Base-by-base conservation (phyloP, 2,797 vertebrate genomes). In the Pipistrellus kuhlii region DNA sequence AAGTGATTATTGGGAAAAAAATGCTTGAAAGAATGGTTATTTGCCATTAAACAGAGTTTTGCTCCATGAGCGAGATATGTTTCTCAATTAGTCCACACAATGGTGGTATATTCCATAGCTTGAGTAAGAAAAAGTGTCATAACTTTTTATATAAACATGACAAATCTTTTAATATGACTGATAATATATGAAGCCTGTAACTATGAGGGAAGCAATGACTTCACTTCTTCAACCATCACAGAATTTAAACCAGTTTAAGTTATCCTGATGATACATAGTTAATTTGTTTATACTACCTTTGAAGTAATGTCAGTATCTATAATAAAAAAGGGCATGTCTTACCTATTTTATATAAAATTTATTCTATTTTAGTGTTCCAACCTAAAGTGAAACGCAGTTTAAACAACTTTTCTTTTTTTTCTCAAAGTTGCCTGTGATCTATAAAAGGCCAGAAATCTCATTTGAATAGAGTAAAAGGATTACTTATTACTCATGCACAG, bases 401-500 rank as follows among this genome's bases (percentile, higher is more conserved):
- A 64, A 72, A 18, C 3, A 46, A 15, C 32, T 72, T 75, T 51
- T 12, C 48, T 53, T 85, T 88, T 87, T 88, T 21, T 53, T 2
- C 48, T 14, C 55, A 1, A 91, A 97, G 71, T 94, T 96, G 86
- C 59, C 94, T 32, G 30, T 81, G 4, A 35, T 66, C 88, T 77
- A 48, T 72, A 32, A 91, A 95, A 90, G 41, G 30, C 68, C 93
- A 93, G 35, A 44, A 68, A n/a, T 93, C 62, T 77, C 51, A 96
- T 96, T 93, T 96, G 91, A 96, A 88, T 88, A 80, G 27, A 94
- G 93, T 83, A 68, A 95, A 93, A 96, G 71, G 73, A 92, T 20
- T 93, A 76, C 53, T 41, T 78, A 81, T 94, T 96, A 88, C 30
- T 96, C 92, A 94, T 73, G 66, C 95, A 87, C 44, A 55, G 7